Percentiles rank a stretch among this genome's conserved stretches.
phyloP scores from a whole-genome alignment of 23 tunicate genomes.

The Phallusia fumigata region DNA sequence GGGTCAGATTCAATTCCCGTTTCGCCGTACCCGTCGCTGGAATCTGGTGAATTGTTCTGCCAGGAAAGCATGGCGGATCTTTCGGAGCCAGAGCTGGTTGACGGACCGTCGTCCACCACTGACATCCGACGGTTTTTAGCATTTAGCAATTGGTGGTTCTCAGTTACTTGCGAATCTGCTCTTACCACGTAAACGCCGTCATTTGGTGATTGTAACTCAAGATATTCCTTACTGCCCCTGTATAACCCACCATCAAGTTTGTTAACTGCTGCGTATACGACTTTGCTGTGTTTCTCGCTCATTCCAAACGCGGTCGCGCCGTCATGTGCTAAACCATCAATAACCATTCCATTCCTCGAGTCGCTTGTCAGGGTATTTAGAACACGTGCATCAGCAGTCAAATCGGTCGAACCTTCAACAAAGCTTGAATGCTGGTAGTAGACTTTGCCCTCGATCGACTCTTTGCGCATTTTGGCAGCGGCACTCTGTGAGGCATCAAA shows the following conservation, averaged over 20 bases:
- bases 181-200: neutral
- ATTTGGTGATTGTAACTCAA: neutral
- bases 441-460: neutral
- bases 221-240: neutral
- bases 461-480: neutral
- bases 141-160: neutral
- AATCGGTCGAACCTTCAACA: neutral
- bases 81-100: neutral
- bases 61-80: neutral
- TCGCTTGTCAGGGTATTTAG: neutral
- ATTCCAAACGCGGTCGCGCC: neutral
- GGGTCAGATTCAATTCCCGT: neutral
- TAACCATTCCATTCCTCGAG: neutral
- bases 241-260: neutral
- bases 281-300: neutral
- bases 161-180: neutral
- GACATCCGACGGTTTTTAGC: neutral
- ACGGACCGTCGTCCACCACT: neutral
- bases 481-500: no score
- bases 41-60: neutral
- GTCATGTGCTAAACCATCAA: neutral
- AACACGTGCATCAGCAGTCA: neutral
- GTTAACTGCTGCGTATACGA: neutral
- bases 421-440: conserved; percentile 2
- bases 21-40: neutral